Percentiles rank a stretch among this genome's conserved stretches.
Conservation (phyloP, 2,888 invertebrate genomes). For the Norana najaformis region DNA sequence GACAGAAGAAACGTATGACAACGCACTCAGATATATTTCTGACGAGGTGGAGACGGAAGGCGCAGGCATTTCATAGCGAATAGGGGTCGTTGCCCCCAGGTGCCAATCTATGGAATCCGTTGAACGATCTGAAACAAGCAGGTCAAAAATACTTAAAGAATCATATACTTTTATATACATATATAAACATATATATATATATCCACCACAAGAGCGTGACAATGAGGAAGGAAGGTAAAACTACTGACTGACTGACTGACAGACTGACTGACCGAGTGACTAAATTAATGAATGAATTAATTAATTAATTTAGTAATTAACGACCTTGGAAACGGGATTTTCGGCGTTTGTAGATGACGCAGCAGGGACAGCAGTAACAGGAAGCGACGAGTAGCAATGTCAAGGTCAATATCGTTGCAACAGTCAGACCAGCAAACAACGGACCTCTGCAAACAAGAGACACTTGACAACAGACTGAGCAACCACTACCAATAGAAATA, state of each 20-base stretch:
- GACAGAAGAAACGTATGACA: neutral
- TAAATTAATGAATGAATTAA: neutral
- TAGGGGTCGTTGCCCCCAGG: neutral
- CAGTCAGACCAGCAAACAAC: slow-evolving; percentile 10
- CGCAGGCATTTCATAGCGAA: neutral
- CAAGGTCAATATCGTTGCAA: neutral
- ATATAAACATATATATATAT: no score
- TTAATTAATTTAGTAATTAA: no score
- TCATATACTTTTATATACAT: no score
- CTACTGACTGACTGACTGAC: neutral
- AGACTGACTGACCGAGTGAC: neutral
- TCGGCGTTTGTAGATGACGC: slow-evolving; percentile 4
- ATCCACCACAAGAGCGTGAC: neutral
- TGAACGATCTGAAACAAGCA: neutral
- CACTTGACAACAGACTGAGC: neutral
- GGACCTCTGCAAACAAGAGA: neutral
- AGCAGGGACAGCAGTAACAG: slow-evolving; percentile 16
- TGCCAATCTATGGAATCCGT: slow-evolving; percentile 10
- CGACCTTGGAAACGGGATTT: neutral
- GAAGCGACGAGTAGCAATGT: neutral
- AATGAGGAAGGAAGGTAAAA: neutral
- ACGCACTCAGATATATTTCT: neutral
- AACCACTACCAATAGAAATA: neutral
- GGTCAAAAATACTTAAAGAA: neutral
- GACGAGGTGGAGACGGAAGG: neutral